Conservation (phyloP, 2,797 vertebrate species). For the Paedocypris micromegethes region DNA sequence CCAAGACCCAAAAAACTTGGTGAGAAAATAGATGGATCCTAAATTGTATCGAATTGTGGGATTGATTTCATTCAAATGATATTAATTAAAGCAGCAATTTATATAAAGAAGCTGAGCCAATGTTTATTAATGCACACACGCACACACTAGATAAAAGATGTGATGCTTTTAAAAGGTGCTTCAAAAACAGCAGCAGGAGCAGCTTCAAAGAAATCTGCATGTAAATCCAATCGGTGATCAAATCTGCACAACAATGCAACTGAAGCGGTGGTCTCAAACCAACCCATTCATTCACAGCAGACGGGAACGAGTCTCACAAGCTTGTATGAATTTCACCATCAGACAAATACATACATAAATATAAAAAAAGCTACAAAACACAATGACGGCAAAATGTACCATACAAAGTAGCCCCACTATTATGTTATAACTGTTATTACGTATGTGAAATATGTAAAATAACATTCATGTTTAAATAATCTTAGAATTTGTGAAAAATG, state of each 20-base stretch:
- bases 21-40: constrained; percentile 3
- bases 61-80: constrained; percentile 1
- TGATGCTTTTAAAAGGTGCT: constrained; percentile 47
- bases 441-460: no score
- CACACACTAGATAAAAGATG: constrained; percentile 61
- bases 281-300: constrained; percentile 29
- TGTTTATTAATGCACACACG: constrained; percentile 49
- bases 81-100: constrained; percentile 20
- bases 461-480: no score
- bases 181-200: constrained; percentile 47
- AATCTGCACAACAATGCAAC: constrained; percentile 72
- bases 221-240: constrained; percentile 48
- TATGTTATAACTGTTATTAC: no score
- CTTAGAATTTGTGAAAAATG: no score
- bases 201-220: constrained; percentile 64
- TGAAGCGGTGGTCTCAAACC: constrained; percentile 52
- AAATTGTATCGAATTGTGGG: not conserved
- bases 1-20: no score
- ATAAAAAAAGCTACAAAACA: not conserved
- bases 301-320: not conserved
- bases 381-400: not conserved
- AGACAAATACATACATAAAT: no score
- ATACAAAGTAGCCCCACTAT: no score
- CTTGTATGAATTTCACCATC: not conserved
- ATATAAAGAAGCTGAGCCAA: constrained; percentile 36